A percentile compares a stretch with the other conserved stretches of the same genome.
These are phyloP conservation scores for Hyles lineata DNA, from an alignment of 2,888 invertebrate species.

Conservation along the genomic window DNA sequence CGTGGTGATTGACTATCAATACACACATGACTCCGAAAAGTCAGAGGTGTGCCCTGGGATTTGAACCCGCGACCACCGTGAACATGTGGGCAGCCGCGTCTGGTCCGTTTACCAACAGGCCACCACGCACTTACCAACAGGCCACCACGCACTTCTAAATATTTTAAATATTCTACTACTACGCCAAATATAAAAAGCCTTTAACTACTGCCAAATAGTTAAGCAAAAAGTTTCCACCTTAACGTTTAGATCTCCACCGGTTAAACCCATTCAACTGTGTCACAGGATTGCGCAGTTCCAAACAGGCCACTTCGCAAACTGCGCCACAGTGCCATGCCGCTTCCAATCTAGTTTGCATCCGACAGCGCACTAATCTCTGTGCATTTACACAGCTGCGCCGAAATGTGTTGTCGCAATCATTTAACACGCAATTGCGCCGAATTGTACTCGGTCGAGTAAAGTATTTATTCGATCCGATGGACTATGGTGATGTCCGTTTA, in stretches of 20 bases:
- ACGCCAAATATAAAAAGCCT: neutral
- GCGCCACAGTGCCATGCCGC: neutral
- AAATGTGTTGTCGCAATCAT: constrained; percentile 14
- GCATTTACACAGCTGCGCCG: constrained; percentile 15
- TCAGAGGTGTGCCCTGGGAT: too few relatives aligned
- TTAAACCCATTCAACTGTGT: neutral
- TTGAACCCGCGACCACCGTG: too few relatives aligned
- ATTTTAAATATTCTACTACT: too few relatives aligned
- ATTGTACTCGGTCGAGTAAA: neutral
- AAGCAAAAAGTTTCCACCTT: neutral
- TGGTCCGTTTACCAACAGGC: too few relatives aligned
- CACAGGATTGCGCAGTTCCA: constrained; percentile 1
- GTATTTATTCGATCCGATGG: neutral
- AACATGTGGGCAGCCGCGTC: too few relatives aligned
- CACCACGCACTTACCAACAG: too few relatives aligned
- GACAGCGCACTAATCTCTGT: constrained; percentile 14
- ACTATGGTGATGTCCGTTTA: neutral
- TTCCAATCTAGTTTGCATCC: constrained; percentile 12
- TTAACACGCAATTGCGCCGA: constrained; percentile 13
- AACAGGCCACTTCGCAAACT: neutral
- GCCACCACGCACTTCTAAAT: too few relatives aligned
- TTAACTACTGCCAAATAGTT: neutral
- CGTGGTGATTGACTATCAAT: too few relatives aligned
- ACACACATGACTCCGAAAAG: too few relatives aligned
- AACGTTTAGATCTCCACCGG: neutral